Evolutionary conservation across 2,888 invertebrate genomes (phyloP).

Genomic region (Xylocampa areola): DNA sequence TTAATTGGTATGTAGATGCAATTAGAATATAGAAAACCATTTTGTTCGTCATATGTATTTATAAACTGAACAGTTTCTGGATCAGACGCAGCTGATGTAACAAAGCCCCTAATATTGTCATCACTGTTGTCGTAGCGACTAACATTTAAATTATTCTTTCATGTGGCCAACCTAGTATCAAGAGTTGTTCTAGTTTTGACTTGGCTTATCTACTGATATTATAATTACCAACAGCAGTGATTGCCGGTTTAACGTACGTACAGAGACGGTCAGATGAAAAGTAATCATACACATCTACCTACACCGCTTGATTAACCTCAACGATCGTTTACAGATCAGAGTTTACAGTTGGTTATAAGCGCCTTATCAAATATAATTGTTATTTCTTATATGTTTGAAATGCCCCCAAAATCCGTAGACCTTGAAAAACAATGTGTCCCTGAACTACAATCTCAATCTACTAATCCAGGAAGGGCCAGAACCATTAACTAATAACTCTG

Average conservation of each 20-base stretch:
- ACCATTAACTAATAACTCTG: conserved; percentile 3
- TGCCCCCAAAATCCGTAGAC: conserved; percentile 1
- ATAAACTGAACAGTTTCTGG: conserved; percentile 24
- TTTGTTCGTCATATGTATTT: conserved; percentile 21
- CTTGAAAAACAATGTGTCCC: not conserved
- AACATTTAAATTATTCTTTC: too few species aligned
- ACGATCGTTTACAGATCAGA: too few species aligned
- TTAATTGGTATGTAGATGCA: conserved; percentile 40
- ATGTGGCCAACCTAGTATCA: too few species aligned
- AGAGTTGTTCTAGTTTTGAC: too few species aligned
- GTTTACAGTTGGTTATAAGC: not conserved
- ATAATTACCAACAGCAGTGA: too few species aligned
- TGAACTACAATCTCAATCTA: conserved; percentile 4
- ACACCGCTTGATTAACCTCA: too few species aligned
- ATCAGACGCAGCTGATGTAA: conserved; percentile 52
- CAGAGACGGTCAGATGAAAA: too few species aligned
- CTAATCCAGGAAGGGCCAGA: not conserved
- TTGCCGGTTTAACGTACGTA: too few species aligned
- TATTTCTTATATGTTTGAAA: not conserved
- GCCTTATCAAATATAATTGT: not conserved
- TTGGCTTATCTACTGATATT: too few species aligned
- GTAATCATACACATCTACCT: too few species aligned
- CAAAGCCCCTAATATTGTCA: conserved; percentile 32
- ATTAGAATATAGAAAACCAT: conserved; percentile 33
- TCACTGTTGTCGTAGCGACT: too few species aligned